Conservation (phyloP, 1,140 invertebrate species). For the Drosophila malerkotliana region DNA sequence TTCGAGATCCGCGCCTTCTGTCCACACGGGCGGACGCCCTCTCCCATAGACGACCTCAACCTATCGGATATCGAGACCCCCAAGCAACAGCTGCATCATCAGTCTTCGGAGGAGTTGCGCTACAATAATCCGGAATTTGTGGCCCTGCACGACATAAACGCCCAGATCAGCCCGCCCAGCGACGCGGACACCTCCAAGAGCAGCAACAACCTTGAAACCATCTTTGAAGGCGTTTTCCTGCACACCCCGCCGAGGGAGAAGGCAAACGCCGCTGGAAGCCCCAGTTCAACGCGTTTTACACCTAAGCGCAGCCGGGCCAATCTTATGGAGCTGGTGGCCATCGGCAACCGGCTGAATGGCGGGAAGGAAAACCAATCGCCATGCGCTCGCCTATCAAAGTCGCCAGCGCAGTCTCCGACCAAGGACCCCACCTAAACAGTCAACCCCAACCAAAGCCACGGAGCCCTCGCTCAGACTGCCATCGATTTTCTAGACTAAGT, state of each 20-base stretch:
- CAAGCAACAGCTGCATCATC: slow-evolving; percentile 36
- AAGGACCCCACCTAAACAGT: slow-evolving; percentile 42
- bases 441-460: slow-evolving; percentile 51
- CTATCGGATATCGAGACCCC: slow-evolving; percentile 55
- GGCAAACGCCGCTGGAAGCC: slow-evolving; percentile 14
- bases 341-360: slow-evolving; percentile 54
- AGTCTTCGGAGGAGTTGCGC: slow-evolving; percentile 6
- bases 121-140: slow-evolving; percentile 72
- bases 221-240: slow-evolving; percentile 80
- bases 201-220: slow-evolving; percentile 72
- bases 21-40: slow-evolving; percentile 73
- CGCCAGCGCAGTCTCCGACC: not conserved
- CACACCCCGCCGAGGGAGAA: slow-evolving; percentile 74
- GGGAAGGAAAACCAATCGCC: slow-evolving; percentile 72
- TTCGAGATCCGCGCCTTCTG: slow-evolving; percentile 76
- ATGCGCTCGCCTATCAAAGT: not conserved
- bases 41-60: slow-evolving; percentile 71
- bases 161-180: slow-evolving; percentile 76
- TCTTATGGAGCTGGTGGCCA: slow-evolving; percentile 70
- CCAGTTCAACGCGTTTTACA: slow-evolving; percentile 41
- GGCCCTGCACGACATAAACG: slow-evolving; percentile 75
- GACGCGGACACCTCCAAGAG: slow-evolving; percentile 48
- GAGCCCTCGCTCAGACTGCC: slow-evolving; percentile 53
- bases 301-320: slow-evolving; percentile 62
- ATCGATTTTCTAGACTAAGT: slow-evolving; percentile 56